Conservation (phyloP, 1,140 invertebrate species). For the Radopholus similis region DNA sequence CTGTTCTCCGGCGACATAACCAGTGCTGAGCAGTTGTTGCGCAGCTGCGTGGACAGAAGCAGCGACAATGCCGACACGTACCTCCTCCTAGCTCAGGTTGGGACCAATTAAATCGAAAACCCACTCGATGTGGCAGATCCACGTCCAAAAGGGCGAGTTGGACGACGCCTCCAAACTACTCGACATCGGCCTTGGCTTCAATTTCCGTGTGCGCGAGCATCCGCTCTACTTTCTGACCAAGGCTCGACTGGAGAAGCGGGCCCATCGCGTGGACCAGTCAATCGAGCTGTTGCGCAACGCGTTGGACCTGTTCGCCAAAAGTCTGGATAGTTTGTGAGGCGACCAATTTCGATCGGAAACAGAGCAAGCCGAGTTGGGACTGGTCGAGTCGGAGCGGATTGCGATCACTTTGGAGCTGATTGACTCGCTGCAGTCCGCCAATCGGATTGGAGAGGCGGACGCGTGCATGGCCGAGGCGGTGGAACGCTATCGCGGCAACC, state of each 20-base stretch:
- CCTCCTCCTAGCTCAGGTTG: constrained; percentile 76
- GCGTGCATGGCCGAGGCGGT: constrained; percentile 78
- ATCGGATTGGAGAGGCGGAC: constrained; percentile 70
- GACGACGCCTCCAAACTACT: constrained; percentile 49
- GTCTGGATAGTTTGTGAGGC: not conserved
- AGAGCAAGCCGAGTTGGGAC: constrained; percentile 36
- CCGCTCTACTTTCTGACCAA: constrained; percentile 82
- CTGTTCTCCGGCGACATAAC: constrained; percentile 74
- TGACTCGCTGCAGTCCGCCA: constrained; percentile 68
- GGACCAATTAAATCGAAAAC: not conserved
- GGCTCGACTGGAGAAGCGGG: constrained; percentile 76
- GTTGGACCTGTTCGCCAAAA: constrained; percentile 63
- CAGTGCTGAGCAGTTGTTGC: constrained; percentile 68
- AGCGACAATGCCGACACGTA: constrained; percentile 75
- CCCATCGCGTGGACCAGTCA: constrained; percentile 71
- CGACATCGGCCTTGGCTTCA: constrained; percentile 49
- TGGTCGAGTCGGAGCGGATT: constrained; percentile 73
- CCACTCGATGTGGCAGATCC: constrained; percentile 13
- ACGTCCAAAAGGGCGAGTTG: constrained; percentile 41
- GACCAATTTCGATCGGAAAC: not conserved
- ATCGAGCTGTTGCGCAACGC: constrained; percentile 73
- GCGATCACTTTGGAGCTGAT: constrained; percentile 83
- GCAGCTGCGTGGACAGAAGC: constrained; percentile 73
- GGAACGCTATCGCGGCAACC: constrained; percentile 71
- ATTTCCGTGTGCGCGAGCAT: constrained; percentile 78